Evolutionary conservation across 2,888 invertebrate species (phyloP).

Genomic region (Eucriotettix oculatus): DNA sequence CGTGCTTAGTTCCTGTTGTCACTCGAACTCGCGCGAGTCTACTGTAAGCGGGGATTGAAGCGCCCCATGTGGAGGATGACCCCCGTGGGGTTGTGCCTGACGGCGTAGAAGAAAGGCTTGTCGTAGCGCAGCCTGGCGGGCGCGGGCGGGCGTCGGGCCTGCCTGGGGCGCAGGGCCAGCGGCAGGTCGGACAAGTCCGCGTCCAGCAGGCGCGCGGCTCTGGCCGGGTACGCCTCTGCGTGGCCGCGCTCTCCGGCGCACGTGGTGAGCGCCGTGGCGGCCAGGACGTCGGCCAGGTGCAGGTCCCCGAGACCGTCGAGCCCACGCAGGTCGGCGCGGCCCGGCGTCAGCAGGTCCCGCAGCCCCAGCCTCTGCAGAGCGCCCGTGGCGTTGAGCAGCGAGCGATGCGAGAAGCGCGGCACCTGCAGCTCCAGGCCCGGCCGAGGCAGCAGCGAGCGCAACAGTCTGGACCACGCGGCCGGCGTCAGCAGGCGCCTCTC

Average conservation of each 20-base stretch:
- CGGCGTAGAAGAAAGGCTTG: constrained; percentile 74
- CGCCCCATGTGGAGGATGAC: constrained; percentile 76
- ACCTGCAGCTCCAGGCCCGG: constrained; percentile 66
- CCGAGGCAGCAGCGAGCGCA: constrained; percentile 56
- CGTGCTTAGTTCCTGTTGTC: no score
- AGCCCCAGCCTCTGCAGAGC: constrained; percentile 67
- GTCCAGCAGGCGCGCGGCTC: constrained; percentile 2
- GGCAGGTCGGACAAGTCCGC: constrained; percentile 37
- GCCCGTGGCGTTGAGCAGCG: constrained; percentile 62
- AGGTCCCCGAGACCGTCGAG: constrained; percentile 63
- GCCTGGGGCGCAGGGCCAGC: constrained; percentile 49
- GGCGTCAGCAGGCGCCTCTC: constrained; percentile 52
- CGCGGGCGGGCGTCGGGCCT: constrained; percentile 41
- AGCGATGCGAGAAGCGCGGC: constrained; percentile 62
- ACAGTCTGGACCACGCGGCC: constrained; percentile 48
- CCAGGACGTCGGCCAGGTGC: constrained; percentile 55
- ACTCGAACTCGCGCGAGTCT: background rate
- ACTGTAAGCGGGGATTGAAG: constrained; percentile 68
- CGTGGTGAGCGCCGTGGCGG: background rate
- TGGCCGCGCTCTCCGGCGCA: background rate
- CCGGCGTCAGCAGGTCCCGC: constrained; percentile 56
- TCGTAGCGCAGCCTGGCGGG: constrained; percentile 62
- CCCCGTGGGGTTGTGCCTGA: constrained; percentile 82
- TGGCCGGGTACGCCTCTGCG: background rate
- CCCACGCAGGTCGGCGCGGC: constrained; percentile 65